Evolutionary conservation across 1,140 invertebrate species (phyloP).

Genomic region (Neodiprion lecontei): DNA sequence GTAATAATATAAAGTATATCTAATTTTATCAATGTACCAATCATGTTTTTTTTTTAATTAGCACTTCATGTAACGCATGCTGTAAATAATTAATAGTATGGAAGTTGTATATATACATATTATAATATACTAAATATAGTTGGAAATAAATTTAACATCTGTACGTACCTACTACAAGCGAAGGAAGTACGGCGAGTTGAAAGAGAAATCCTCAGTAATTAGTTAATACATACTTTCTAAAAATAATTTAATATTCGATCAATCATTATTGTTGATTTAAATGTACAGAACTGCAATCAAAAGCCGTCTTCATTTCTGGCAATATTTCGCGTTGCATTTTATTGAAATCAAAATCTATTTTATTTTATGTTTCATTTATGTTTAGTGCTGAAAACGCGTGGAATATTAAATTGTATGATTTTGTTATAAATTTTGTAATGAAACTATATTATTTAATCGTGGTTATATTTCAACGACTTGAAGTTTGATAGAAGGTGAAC

Average conservation of each 20-base stretch:
- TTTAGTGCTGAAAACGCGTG: constrained; percentile 1
- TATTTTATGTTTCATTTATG: constrained; percentile 2
- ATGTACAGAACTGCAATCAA: not conserved
- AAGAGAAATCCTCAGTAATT: not conserved
- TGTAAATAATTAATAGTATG: constrained; percentile 15
- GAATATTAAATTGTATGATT: constrained; percentile 3
- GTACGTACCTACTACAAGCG: constrained; percentile 34
- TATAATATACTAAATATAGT: constrained; percentile 24
- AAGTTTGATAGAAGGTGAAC: constrained; percentile 3
- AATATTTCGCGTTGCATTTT: not conserved
- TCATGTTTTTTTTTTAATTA: not conserved
- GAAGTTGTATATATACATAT: constrained; percentile 34
- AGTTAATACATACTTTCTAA: not conserved
- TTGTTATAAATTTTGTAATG: not conserved
- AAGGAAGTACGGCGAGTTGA: not conserved
- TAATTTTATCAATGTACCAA: not conserved
- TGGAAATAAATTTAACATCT: constrained; percentile 28
- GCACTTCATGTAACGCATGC: constrained; percentile 1
- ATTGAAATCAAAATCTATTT: constrained; percentile 6
- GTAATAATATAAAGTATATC: not conserved
- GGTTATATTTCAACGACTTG: constrained; percentile 2
- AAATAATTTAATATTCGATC: not conserved
- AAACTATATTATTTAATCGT: not conserved
- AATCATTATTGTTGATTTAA: constrained; percentile 4
- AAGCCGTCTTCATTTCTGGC: not conserved